Conservation (phyloP, 37 sponge, comb jelly and placozoan species). For the Cliona cf. orientalis region DNA sequence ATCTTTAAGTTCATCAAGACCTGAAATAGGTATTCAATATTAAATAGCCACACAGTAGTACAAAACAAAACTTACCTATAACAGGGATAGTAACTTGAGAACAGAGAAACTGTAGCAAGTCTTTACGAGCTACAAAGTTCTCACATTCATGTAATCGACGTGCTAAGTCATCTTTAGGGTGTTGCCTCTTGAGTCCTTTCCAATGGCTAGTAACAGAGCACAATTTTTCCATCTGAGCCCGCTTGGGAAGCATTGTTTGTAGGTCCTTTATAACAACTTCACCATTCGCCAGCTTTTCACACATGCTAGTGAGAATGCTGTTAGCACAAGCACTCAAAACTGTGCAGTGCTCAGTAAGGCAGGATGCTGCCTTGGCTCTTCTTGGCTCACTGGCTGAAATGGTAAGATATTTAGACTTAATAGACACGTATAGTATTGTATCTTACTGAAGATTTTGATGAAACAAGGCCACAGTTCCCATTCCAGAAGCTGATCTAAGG, state of each 20-base stretch:
- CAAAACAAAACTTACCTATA: no score
- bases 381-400: conserved; percentile 15
- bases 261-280: conserved; percentile 41
- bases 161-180: background rate
- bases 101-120: conserved; percentile 18
- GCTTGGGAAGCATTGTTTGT: background rate
- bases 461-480: conserved; percentile 60
- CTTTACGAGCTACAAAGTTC: background rate
- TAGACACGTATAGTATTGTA: no score
- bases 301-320: conserved; percentile 10
- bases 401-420: no score
- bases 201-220: conserved; percentile 20
- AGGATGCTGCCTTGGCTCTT: conserved; percentile 16
- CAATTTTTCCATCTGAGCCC: conserved; percentile 37
- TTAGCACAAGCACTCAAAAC: conserved; percentile 29
- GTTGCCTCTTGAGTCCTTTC: background rate
- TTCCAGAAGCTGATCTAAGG: conserved; percentile 40
- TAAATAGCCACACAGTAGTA: no score
- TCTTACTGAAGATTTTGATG: conserved; percentile 51
- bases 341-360: conserved; percentile 28
- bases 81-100: no score
- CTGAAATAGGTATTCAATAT: background rate
- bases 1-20: background rate
- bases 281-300: background rate
- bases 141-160: conserved; percentile 3